phyloP scores from a whole-genome alignment of 2,797 vertebrate genomes.

The Aratinga solstitialis region DNA sequence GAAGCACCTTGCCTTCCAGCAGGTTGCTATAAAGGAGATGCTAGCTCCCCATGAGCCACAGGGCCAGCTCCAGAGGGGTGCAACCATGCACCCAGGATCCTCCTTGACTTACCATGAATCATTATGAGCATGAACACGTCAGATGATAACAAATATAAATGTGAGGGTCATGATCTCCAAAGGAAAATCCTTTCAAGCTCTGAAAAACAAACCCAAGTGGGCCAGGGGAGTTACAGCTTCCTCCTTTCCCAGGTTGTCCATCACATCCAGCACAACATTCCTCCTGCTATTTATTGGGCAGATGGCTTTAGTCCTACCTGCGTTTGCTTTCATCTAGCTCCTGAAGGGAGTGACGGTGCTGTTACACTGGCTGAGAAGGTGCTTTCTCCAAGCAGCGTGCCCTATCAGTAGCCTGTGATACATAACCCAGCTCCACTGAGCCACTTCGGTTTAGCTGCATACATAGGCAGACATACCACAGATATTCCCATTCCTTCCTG shows the following conservation, averaged over 20 bases:
- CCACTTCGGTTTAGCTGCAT: not conserved
- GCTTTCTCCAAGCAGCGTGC: not conserved
- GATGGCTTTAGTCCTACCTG: not conserved
- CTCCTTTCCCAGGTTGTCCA: not conserved
- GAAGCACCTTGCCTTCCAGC: not conserved
- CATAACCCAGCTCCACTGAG: not conserved
- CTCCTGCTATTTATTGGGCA: not conserved
- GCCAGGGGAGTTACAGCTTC: not conserved
- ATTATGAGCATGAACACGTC: not conserved
- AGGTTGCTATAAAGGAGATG: not conserved
- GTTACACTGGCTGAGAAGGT: not conserved
- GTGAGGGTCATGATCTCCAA: not conserved
- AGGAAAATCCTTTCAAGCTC: not conserved
- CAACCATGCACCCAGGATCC: fast-evolving
- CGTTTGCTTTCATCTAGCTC: not conserved
- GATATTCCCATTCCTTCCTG: not conserved
- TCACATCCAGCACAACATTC: not conserved
- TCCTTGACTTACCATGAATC: not conserved
- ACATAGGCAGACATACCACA: not conserved
- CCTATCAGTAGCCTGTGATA: not conserved
- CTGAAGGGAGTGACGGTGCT: not conserved
- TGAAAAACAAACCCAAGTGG: not conserved
- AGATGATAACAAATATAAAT: not conserved
- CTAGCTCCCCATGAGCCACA: not conserved
- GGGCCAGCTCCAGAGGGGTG: not conserved